These are phyloP conservation scores for Meta bourneti DNA, from an alignment of 2,888 invertebrate species.

Conservation along the genomic window DNA sequence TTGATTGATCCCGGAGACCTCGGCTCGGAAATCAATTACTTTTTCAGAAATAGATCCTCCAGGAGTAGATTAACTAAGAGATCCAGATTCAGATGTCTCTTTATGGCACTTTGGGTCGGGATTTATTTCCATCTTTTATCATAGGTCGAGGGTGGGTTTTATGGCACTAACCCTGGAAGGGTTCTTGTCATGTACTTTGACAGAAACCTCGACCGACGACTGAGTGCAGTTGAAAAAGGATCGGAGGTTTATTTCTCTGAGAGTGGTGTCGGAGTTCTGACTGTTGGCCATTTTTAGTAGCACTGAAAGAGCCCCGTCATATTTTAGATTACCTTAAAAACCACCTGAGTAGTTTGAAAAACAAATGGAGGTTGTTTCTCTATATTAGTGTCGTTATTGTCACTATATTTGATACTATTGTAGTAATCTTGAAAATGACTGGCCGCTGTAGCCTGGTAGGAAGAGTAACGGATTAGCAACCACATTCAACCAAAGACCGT, in stretches of 20 bases:
- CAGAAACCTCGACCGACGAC: background rate
- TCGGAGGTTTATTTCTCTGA: background rate
- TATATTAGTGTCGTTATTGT: too few relatives aligned
- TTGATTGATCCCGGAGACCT: slow-evolving; percentile 22
- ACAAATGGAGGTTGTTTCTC: too few relatives aligned
- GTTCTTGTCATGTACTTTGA: background rate
- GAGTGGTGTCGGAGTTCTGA: too few relatives aligned
- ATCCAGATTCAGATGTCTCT: slow-evolving; percentile 21
- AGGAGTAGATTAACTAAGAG: slow-evolving; percentile 19
- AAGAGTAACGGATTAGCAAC: too few relatives aligned
- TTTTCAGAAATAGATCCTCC: slow-evolving; percentile 15
- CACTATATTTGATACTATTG: too few relatives aligned
- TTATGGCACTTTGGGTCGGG: background rate
- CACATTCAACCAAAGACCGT: too few relatives aligned
- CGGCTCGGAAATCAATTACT: slow-evolving; percentile 35
- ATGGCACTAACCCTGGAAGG: background rate
- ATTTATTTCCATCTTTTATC: background rate
- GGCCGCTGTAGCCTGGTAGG: too few relatives aligned
- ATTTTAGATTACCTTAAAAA: too few relatives aligned
- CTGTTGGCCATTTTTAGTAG: too few relatives aligned
- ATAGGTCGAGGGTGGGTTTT: background rate
- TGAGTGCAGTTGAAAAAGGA: background rate
- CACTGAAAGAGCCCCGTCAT: too few relatives aligned
- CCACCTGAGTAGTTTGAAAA: too few relatives aligned
- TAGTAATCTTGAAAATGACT: too few relatives aligned